Evolutionary conservation across 2,797 vertebrate genomes (phyloP).

Genomic region (Lagothrix lagotricha): DNA sequence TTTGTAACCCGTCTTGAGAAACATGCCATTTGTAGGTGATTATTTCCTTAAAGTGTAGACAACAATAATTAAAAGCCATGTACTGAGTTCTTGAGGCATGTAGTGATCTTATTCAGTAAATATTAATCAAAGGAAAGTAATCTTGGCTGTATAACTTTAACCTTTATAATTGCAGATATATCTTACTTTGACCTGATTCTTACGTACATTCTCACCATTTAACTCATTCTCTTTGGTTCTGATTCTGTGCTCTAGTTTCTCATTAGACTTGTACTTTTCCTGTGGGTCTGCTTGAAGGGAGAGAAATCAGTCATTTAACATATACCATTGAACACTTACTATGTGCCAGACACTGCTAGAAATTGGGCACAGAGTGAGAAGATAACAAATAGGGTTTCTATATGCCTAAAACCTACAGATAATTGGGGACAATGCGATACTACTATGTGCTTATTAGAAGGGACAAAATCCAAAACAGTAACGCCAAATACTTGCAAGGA

Average conservation of each 20-base stretch:
- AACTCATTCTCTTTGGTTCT: neutral
- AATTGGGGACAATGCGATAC: neutral
- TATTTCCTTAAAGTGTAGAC: neutral
- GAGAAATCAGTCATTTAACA: neutral
- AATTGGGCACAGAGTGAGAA: neutral
- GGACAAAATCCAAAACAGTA: neutral
- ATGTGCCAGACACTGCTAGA: neutral
- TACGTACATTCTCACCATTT: neutral
- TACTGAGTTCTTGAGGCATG: neutral
- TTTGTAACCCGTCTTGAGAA: neutral
- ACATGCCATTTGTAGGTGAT: neutral
- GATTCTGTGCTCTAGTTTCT: conserved; percentile 9
- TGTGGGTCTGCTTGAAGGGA: neutral
- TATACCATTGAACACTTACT: neutral
- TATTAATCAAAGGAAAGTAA: neutral
- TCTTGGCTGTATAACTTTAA: neutral
- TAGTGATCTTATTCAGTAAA: neutral
- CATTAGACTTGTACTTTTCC: neutral
- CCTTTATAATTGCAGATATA: neutral
- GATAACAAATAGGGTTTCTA: neutral
- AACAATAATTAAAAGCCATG: neutral
- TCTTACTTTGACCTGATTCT: neutral
- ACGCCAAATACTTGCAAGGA: neutral
- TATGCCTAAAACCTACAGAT: neutral
- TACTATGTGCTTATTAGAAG: neutral